Evolutionary conservation across 2,888 invertebrate genomes (phyloP).

Genomic region (Zaprionus bogoriensis): DNA sequence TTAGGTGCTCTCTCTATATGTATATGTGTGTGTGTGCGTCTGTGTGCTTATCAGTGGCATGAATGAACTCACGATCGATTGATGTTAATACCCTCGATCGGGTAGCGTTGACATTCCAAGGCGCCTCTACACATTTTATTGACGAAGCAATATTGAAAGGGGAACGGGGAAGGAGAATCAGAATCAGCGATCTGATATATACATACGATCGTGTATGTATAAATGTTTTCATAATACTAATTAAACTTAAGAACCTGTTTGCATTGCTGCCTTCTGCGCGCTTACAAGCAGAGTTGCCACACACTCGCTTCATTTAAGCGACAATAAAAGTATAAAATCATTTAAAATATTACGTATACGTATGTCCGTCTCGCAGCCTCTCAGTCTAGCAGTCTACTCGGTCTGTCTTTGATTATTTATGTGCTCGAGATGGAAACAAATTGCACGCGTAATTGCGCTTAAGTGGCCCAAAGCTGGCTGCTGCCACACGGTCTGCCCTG

Average conservation of each 20-base stretch:
- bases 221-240: slow-evolving; percentile 63
- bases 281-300: slow-evolving; percentile 43
- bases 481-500: slow-evolving; percentile 3
- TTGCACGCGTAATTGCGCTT: slow-evolving; percentile 70
- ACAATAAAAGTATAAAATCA: slow-evolving; percentile 68
- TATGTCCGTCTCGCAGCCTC: background rate
- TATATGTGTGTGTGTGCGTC: background rate
- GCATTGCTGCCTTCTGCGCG: slow-evolving; percentile 6
- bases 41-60: slow-evolving; percentile 64
- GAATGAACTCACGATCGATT: slow-evolving; percentile 70
- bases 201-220: slow-evolving; percentile 14
- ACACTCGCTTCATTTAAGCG: slow-evolving; percentile 50
- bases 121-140: slow-evolving; percentile 39
- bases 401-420: slow-evolving; percentile 46
- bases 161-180: background rate
- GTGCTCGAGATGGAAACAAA: slow-evolving; percentile 65
- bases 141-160: background rate
- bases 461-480: slow-evolving; percentile 60
- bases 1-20: background rate
- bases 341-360: slow-evolving; percentile 74
- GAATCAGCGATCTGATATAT: background rate
- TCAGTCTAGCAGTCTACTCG: too few relatives aligned
- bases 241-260: slow-evolving; percentile 65
- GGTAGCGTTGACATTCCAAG: slow-evolving; percentile 64
- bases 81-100: slow-evolving; percentile 70